These are phyloP conservation scores for Eulemur macaco DNA, from an alignment of 2,113 vertebrate species.

Conservation along the genomic window DNA sequence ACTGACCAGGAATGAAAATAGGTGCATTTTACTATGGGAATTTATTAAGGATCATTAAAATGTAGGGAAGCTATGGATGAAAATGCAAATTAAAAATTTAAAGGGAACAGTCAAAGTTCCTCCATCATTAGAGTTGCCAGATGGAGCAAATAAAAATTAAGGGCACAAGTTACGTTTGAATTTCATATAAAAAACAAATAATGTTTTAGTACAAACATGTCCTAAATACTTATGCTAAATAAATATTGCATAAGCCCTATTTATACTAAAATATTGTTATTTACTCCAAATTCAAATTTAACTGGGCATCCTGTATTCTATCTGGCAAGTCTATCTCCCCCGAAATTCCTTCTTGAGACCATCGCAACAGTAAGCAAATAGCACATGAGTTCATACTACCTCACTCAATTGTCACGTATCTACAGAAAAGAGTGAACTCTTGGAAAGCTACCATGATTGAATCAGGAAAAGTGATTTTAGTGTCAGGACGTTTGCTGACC, in stretches of 20 bases:
- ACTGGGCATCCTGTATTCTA: not conserved
- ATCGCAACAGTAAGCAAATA: not conserved
- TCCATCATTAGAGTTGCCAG: not conserved
- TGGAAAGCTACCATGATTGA: not conserved
- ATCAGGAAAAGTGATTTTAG: conserved; percentile 29
- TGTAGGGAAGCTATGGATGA: not conserved
- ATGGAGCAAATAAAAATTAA: conserved; percentile 29
- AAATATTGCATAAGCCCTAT: not conserved
- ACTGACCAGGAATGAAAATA: not conserved
- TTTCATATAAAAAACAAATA: not conserved
- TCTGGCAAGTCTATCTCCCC: not conserved
- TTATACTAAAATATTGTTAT: not conserved
- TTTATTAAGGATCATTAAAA: not conserved
- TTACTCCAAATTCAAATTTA: not conserved
- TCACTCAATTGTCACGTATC: not conserved
- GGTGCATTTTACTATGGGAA: not conserved
- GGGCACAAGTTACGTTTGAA: not conserved
- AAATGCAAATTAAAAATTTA: not conserved
- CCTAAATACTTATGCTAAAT: not conserved
- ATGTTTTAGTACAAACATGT: not conserved
- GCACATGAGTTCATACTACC: not conserved
- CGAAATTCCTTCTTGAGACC: not conserved
- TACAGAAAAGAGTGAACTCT: not conserved
- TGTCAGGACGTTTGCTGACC: not conserved
- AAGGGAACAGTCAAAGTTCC: not conserved